Evolutionary conservation across 2,888 invertebrate species (phyloP), one percentile per base, ranked within the genome.

Genomic region (Rugalucina vietnamica): DNA sequence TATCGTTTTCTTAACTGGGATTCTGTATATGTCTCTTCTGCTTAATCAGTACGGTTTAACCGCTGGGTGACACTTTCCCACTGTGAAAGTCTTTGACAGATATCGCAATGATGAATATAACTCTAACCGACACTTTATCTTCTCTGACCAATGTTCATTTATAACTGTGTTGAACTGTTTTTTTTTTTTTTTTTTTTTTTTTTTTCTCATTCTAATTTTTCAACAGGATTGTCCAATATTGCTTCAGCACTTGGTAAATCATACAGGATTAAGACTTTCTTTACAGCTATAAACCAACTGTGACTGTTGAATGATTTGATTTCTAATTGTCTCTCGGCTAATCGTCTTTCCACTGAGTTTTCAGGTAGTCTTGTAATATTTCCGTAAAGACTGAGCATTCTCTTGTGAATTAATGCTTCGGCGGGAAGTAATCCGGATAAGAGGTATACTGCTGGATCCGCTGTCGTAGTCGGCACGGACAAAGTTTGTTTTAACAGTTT

Each of bases 221-320:
- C 54, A 4, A 54, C 3, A 14, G 54, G 54, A 21, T 54, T 8
- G 4, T 54, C 21, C 10, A 54, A 21, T 21, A 54, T 4, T 54
- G 8, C 21, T 54, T 54, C 54, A 4, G 12, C 54, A 54, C 21
- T 18, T 54, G 54, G 54, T 54, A 14, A 21, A 21, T 54, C 54
- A 54, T 54, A 54, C 54, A 54, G 12, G n/a, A 54, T 8, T 54
- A 79, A 4, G 73, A 21, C 21, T 49, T 57, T 18, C n/a, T 74
- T 73, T 0, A 77, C 54, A 29, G 69, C 77, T 29, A 73, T 74
- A n/a, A 79, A 79, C 79, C 79, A 79, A 27, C 73, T 79, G 36
- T 10, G 10, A 29, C 79, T 79, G 37, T 73, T 73, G 3, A 65
- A 57, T 1, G 32, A 0, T 65, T 73, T 73, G 29, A 60, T 34